These are phyloP conservation scores for Leptopilina drosophilae DNA, from an alignment of 2,888 invertebrate genomes.

Conservation along the genomic window DNA sequence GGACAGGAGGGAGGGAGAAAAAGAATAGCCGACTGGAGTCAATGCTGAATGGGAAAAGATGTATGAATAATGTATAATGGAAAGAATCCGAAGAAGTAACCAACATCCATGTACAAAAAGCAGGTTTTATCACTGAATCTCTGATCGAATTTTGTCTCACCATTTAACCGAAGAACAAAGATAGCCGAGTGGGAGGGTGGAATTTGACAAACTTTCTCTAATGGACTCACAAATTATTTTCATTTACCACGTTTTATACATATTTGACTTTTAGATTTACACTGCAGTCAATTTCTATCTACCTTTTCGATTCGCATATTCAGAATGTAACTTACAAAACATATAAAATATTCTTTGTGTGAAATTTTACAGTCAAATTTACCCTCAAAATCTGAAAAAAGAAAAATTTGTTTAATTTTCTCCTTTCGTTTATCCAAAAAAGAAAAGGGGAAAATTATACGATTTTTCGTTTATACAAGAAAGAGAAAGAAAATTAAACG, in stretches of 20 bases:
- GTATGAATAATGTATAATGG: conserved; percentile 33
- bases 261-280: conserved; percentile 11
- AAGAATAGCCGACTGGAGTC: conserved; percentile 9
- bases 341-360: too few relatives aligned
- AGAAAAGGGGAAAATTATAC: too few relatives aligned
- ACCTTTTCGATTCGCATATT: not conserved
- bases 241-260: not conserved
- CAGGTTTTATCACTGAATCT: conserved; percentile 28
- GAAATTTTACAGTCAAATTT: not conserved
- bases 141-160: conserved; percentile 27
- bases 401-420: too few relatives aligned
- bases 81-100: conserved; percentile 36
- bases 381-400: not conserved
- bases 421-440: too few relatives aligned
- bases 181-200: not conserved
- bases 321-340: not conserved
- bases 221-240: conserved; percentile 31
- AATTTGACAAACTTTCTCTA: conserved; percentile 39
- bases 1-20: not conserved
- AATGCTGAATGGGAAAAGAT: conserved; percentile 26
- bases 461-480: too few relatives aligned
- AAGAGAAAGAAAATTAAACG: too few relatives aligned
- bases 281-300: not conserved
- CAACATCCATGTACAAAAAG: conserved; percentile 2
- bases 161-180: conserved; percentile 14